Evolutionary conservation across 2,797 vertebrate genomes (phyloP), one percentile per base, ranked within the genome.

Genomic region (Acrocephalus scirpaceus): DNA sequence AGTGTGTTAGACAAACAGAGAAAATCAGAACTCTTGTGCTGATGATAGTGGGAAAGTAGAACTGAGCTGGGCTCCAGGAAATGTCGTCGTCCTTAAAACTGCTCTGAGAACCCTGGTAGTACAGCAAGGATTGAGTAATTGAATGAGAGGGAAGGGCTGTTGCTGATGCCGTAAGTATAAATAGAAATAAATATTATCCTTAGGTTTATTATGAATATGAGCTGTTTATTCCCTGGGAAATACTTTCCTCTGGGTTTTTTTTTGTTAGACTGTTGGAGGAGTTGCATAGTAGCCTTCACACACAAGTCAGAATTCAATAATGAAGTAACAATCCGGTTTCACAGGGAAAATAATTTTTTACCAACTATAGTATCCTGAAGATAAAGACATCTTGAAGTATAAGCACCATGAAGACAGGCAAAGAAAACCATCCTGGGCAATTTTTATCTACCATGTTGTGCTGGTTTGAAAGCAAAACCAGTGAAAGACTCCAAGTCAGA

Each of bases 391-490:
- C 44, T 78, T 56, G 65, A 64, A 0, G 0, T 69, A 32, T 65
- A 62, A 93, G 58, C 36, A 19, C 64, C 71, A 7, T 69, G 75
- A 94, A 91, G 51, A 50, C 47, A 65, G 50, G 54, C 87, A 86
- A 74, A 83, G 78, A 79, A 64, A 80, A 62, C 54, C 3, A 6
- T 58, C n/a, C 44, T 30, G 51, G 54, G 66, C 54, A 60, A 38
- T 69, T 93, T 93, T 92, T 90, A 94, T 95, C 78, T 86, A 12
- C 36, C 36, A 36, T 91, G 92, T 94, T n/a, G 51, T 25, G 1
- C n/a, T n/a, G n/a, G n/a, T n/a, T n/a, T n/a, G n/a, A n/a, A n/a
- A n/a, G n/a, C n/a, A n/a, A n/a, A n/a, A n/a, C n/a, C n/a, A n/a
- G n/a, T n/a, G n/a, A n/a, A n/a, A n/a, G n/a, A n/a, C n/a, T n/a